These are phyloP conservation scores for Halocynthia roretzi DNA, from an alignment of 23 tunicate species.

Conservation along the genomic window DNA sequence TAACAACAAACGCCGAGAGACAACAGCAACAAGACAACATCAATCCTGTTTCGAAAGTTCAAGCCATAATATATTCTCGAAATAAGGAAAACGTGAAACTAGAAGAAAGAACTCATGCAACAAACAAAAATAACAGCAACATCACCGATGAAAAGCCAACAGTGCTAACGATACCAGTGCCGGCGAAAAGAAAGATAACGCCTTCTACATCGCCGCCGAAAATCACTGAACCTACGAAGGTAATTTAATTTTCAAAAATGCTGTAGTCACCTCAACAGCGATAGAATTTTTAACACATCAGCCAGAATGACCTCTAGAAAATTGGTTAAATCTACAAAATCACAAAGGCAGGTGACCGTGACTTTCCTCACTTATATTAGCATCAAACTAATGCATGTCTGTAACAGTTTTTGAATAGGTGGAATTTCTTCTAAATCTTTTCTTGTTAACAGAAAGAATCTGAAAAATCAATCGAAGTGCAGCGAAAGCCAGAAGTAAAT, in stretches of 20 bases:
- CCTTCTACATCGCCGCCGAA: neutral
- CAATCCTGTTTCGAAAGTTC: constrained; percentile 25
- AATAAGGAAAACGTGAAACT: constrained; percentile 14
- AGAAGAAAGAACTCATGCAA: neutral
- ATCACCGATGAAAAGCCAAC: neutral
- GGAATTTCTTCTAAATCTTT: too few species aligned
- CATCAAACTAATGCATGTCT: too few species aligned
- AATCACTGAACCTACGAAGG: neutral
- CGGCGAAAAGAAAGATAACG: neutral
- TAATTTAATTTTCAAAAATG: neutral
- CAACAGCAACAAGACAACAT: constrained; percentile 1
- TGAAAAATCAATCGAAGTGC: too few species aligned
- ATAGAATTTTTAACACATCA: too few species aligned
- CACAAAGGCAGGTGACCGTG: too few species aligned
- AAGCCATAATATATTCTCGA: constrained; percentile 14
- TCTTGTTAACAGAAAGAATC: too few species aligned
- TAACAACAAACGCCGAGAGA: neutral
- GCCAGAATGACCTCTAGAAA: too few species aligned
- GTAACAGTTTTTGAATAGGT: too few species aligned
- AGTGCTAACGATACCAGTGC: neutral
- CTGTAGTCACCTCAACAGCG: too few species aligned
- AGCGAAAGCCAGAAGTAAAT: too few species aligned
- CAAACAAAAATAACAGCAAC: neutral
- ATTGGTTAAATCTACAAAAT: too few species aligned
- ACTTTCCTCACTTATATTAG: too few species aligned